Evolutionary conservation across 2,888 invertebrate genomes (phyloP).

Genomic region (Exocentrus adspersus): DNA sequence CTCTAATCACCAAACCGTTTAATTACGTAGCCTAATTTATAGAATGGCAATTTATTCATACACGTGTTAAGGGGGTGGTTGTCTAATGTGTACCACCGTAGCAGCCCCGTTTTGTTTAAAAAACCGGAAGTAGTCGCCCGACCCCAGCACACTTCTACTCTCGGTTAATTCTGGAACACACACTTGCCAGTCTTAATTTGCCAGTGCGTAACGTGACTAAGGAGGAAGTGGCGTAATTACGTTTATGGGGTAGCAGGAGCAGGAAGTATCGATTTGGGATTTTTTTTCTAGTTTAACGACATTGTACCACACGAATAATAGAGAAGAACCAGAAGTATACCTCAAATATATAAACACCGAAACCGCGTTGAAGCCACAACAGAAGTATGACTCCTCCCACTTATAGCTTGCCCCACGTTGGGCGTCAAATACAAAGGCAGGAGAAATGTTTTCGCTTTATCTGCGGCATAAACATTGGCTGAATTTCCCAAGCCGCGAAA

Average conservation of each 20-base stretch:
- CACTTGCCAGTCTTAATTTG: slow-evolving; percentile 26
- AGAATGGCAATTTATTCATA: slow-evolving; percentile 34
- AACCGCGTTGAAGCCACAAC: too few relatives aligned
- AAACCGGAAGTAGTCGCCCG: slow-evolving; percentile 45
- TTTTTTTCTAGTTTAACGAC: not conserved
- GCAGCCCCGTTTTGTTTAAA: slow-evolving; percentile 39
- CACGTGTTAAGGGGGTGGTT: slow-evolving; percentile 50
- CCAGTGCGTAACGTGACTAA: slow-evolving; percentile 29
- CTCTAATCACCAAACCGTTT: not conserved
- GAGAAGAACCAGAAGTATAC: too few relatives aligned
- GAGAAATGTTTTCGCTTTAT: not conserved
- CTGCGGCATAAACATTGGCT: not conserved
- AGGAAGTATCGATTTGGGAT: slow-evolving; percentile 18
- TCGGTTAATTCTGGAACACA: slow-evolving; percentile 30
- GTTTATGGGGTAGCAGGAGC: slow-evolving; percentile 17
- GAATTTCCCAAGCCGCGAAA: not conserved
- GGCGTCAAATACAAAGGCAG: too few relatives aligned
- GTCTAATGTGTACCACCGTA: slow-evolving; percentile 41
- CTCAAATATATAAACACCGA: too few relatives aligned
- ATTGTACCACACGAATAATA: not conserved
- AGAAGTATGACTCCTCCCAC: too few relatives aligned
- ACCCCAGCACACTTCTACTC: slow-evolving; percentile 46
- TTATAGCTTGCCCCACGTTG: too few relatives aligned
- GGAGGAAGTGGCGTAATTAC: slow-evolving; percentile 27
- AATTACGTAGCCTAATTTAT: slow-evolving; percentile 32